Evolutionary conservation across 2,888 invertebrate genomes (phyloP).

Genomic region (Lissocephala sabroskyi): DNA sequence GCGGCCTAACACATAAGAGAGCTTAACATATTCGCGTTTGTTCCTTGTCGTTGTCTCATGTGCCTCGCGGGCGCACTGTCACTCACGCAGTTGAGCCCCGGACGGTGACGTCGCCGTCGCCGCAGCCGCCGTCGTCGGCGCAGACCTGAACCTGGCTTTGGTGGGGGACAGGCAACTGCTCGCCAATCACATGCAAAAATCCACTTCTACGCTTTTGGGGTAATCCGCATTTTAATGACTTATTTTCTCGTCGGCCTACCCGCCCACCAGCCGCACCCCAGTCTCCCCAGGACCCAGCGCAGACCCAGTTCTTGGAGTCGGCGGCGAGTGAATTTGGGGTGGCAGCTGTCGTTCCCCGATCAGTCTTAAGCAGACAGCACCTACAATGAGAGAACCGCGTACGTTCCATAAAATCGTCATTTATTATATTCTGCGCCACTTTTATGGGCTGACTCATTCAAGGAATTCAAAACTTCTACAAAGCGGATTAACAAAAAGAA

Average conservation of each 20-base stretch:
- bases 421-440: conserved; percentile 25
- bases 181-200: conserved; percentile 57
- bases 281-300: conserved; percentile 16
- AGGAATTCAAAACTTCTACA: too few relatives aligned
- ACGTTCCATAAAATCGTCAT: conserved; percentile 48
- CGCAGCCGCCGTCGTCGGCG: conserved; percentile 4
- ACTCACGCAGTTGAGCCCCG: conserved; percentile 37
- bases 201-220: conserved; percentile 56
- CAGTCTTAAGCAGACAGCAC: conserved; percentile 19
- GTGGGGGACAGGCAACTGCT: conserved; percentile 30
- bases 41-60: not conserved
- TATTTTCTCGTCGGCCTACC: conserved; percentile 55
- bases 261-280: conserved; percentile 33
- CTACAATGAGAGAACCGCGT: conserved; percentile 20
- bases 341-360: conserved; percentile 7
- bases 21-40: conserved; percentile 43
- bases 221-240: conserved; percentile 64
- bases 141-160: too few relatives aligned
- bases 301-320: not conserved
- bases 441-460: too few relatives aligned
- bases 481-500: too few relatives aligned
- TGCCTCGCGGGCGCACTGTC: conserved; percentile 35
- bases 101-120: conserved; percentile 16
- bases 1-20: conserved; percentile 10
- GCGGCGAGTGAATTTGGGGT: conserved; percentile 15